These are phyloP conservation scores for Sarcophaga peregrina DNA, from an alignment of 1,140 invertebrate species.

Conservation along the genomic window DNA sequence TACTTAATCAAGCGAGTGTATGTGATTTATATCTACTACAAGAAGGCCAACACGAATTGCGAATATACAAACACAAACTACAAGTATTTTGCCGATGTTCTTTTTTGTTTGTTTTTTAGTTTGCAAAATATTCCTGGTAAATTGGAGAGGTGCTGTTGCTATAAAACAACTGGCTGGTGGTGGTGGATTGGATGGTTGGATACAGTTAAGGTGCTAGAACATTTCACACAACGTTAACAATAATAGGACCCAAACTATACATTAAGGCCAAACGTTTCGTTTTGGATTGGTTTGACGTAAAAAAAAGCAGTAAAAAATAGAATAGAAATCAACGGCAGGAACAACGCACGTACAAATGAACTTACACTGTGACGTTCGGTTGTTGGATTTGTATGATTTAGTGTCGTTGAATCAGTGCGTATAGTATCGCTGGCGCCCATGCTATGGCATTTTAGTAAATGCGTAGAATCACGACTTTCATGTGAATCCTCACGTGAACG, in stretches of 20 bases:
- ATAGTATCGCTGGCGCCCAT: slow-evolving; percentile 56
- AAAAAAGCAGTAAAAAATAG: background rate
- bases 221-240: no score
- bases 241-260: background rate
- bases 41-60: no score
- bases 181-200: no score
- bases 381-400: slow-evolving; percentile 57
- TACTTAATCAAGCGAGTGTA: no score
- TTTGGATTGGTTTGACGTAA: background rate
- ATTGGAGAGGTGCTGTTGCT: no score
- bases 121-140: no score
- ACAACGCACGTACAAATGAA: slow-evolving; percentile 42
- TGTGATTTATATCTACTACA: no score
- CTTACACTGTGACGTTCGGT: slow-evolving; percentile 63
- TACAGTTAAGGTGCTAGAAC: no score
- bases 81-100: no score
- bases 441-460: slow-evolving; percentile 56
- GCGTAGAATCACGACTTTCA: slow-evolving; percentile 61
- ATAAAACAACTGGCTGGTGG: no score
- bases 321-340: slow-evolving; percentile 1
- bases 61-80: no score
- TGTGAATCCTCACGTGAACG: slow-evolving; percentile 62
- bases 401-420: slow-evolving; percentile 59
- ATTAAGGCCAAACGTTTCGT: slow-evolving; percentile 15
- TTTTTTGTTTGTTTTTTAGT: no score